Evolutionary conservation across 1,140 invertebrate genomes (phyloP), one percentile per base, ranked within the genome.

Genomic region (Trichonephila clavipes): DNA sequence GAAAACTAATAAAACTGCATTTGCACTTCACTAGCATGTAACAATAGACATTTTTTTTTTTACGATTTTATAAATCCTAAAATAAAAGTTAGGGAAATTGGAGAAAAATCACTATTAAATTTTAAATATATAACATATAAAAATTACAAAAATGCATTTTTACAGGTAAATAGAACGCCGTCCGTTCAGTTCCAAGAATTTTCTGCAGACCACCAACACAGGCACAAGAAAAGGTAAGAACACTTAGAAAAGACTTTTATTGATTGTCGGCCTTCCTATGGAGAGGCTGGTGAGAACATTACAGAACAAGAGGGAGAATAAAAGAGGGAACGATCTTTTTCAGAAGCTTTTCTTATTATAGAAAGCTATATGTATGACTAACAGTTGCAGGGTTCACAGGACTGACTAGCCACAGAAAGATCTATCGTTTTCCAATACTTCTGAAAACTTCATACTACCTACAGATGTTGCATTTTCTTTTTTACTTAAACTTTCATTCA

Each of bases 401-500:
- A 62, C 24, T 40, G 69, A 82, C 69, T 28, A 28, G 59, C n/a
- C 62, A 81, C 19, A 28, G 16, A 28, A 81, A 90, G 89, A 90
- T 90, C 89, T 81, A 90, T 90, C 89, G 69, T 90, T 90, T 90
- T 24, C 89, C 89, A 90, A 90, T 90, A 90, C 69, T 90, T 90
- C 44, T 77, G 51, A 90, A 90, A 90, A 90, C 44, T 90, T 90
- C 77, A 90, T 59, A 28, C 72, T 40, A 28, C 62, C 19, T 40
- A 34, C 72, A 82, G 72, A 61, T 40, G 69, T 28, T 85, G 44
- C 44, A 85, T 59, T 85, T 21, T 59, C 24, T 82, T 82, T 58
- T 82, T 77, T 77, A 28, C 69, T 77, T 40, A 28, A 77, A 77
- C 69, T 77, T 77, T 34, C 14, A 40, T 34, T 16, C 28, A 34